A percentile compares a stretch with the other conserved stretches of the same genome.
phyloP scores from a whole-genome alignment of 1,140 invertebrate genomes.

The Calosoma granatense region DNA sequence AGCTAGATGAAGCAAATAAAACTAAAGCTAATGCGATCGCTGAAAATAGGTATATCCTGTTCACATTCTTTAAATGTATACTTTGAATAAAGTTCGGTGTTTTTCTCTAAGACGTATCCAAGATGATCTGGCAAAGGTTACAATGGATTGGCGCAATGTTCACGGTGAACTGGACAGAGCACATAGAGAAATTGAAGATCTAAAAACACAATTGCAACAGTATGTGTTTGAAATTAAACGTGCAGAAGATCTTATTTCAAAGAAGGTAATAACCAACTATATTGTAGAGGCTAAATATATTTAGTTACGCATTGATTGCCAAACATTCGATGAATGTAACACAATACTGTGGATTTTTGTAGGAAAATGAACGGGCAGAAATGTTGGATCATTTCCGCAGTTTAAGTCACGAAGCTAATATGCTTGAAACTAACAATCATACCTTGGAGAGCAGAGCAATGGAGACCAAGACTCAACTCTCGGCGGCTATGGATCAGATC shows the following conservation, averaged over 20 bases:
- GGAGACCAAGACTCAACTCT: constrained; percentile 44
- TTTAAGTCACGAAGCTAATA: constrained; percentile 56
- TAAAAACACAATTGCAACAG: constrained; percentile 59
- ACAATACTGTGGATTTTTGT: constrained; percentile 14
- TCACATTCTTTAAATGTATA: no score
- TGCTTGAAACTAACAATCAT: constrained; percentile 60
- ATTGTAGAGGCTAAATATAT: background rate
- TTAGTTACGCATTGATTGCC: no score
- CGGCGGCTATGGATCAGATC: constrained; percentile 40
- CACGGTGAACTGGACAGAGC: constrained; percentile 50
- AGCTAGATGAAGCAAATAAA: constrained; percentile 18
- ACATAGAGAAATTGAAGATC: constrained; percentile 49
- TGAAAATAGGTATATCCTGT: constrained; percentile 20
- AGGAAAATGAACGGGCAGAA: constrained; percentile 59
- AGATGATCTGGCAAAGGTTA: constrained; percentile 46
- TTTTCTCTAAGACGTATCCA: constrained; percentile 41
- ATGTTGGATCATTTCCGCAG: constrained; percentile 62
- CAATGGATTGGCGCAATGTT: constrained; percentile 38
- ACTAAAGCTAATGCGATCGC: constrained; percentile 19
- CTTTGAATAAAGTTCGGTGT: background rate
- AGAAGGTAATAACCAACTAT: constrained; percentile 46
- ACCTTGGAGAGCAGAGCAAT: constrained; percentile 58
- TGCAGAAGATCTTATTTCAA: constrained; percentile 53
- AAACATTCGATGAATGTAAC: no score
- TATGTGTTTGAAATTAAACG: constrained; percentile 60